Evolutionary conservation across 2,888 invertebrate genomes (phyloP), one percentile per base, ranked within the genome.

Genomic region (Drosophila paramelanica): DNA sequence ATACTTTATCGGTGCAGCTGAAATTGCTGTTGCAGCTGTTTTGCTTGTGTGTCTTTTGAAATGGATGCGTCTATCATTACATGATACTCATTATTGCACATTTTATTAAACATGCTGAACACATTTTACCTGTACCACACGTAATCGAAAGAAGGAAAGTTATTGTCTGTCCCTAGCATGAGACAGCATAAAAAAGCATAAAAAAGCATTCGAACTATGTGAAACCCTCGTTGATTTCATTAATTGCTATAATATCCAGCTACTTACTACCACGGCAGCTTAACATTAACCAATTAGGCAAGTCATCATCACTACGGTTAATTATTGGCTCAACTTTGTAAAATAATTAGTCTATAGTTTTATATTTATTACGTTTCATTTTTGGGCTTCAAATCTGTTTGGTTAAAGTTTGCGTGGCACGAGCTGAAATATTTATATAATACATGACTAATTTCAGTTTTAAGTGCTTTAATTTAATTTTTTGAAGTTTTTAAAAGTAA

Each of bases 51-150:
- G 49, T 49, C 47, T 42, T 43, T 61, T 49, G 61, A 14, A 69
- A 61, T 57, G 70, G 43, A 74, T 64, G 62, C 77, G 62, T 67
- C 75, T 80, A 69, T 71, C 77, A 77, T 86, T 83, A 83, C 84
- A 86, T 81, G 84, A 79, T 69, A 72, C 70, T 79, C 81, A 83
- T 83, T 83, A 84, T 77, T 72, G 87, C 53, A 69, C 67, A 77
- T 68, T 77, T 78, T 67, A 67, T 67, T 59, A 27, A 71, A 57
- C 73, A 69, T 76, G 67, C 62, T 42, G 49, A 14, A 33, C 36
- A 45, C 31, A 31, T 27, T 60, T 42, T 50, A 49, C 31, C 27
- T 41, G 20, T 2, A 49, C 42, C 8, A 14, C 25, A 31, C 13
- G 51, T 14, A 17, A 58, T 2, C 20, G 51, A 27, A 6, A 56